Base-by-base conservation (phyloP, 1,140 invertebrate genomes). In the Calliphora vicina region DNA sequence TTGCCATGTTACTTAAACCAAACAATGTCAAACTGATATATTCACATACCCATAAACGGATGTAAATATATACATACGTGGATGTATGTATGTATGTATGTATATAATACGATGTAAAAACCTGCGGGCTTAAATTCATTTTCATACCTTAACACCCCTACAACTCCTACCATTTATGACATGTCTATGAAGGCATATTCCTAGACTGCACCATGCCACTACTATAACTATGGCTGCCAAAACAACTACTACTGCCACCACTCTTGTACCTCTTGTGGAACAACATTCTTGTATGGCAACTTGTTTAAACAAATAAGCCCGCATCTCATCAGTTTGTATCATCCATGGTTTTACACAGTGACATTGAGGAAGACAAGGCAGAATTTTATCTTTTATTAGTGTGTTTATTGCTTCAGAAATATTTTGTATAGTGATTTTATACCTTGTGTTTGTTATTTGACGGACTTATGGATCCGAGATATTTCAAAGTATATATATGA, bases 271-370 rank as follows among this genome's bases (percentile, higher is more conserved):
- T 2, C 35, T 35, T 35, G 35, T 35, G 35, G 35, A 35, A 35
- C 35, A 35, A 42, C 29, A 20, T 1, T 10, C 72, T 35, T n/a
- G 5, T 12, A 74, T 74, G 26, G 72, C 27, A 74, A 20, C 15
- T 42, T 43, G 35, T 43, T 43, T 43, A 78, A 78, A 78, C 74
- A 78, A 78, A 78, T 78, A 78, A 78, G 50, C 74, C 74, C 42
- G 23, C 74, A 78, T 78, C 35, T 35, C 61, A 67, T 67, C n/a
- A 67, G n/a, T 67, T 25, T 67, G n/a, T 57, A n/a, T n/a, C 50
- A 57, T 57, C 50, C n/a, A 57, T 57, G 50, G 50, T 57, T 57
- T 45, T 5, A 10, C 35, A 57, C n/a, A 17, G 50, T 57, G 50
- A 57, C 50, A 57, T 17, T 57, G 50, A 57, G 15, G 50, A 57